Conservation (phyloP, 2,797 vertebrate species). For the Hoplostethus atlanticus region DNA sequence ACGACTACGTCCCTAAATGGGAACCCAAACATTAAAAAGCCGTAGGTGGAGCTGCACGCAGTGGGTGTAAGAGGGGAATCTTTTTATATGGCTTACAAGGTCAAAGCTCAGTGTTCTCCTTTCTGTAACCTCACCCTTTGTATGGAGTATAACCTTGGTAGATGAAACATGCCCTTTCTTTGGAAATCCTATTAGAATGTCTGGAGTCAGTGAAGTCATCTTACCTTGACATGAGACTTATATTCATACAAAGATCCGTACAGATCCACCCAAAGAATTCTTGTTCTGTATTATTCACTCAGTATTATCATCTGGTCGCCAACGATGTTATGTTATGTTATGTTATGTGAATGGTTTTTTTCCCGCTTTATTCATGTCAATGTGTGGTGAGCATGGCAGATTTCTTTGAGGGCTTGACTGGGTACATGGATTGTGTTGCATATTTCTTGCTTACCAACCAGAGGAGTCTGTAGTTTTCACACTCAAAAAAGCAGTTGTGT, state of each 20-base stretch:
- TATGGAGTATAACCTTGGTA: conserved; percentile 57
- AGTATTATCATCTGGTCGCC: no score
- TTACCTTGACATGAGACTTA: neutral
- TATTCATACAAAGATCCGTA: neutral
- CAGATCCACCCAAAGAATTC: no score
- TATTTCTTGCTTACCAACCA: no score
- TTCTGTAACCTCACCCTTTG: conserved; percentile 41
- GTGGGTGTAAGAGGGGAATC: conserved; percentile 25
- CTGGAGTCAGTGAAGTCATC: conserved; percentile 9
- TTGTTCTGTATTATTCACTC: no score
- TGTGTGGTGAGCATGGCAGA: no score
- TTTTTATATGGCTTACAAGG: conserved; percentile 24
- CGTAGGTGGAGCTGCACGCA: conserved; percentile 25
- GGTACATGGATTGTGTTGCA: no score
- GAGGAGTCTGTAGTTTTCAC: no score
- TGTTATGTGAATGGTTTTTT: no score
- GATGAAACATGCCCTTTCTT: conserved; percentile 39
- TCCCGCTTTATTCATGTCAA: no score
- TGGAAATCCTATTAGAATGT: conserved; percentile 52
- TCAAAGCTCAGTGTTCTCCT: conserved; percentile 27
- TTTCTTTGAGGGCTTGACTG: no score
- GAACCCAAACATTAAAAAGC: conserved; percentile 37
- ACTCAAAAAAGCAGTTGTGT: neutral
- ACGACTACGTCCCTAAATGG: conserved; percentile 10
- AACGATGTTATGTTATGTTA: no score